phyloP scores from a whole-genome alignment of 1,140 invertebrate genomes.

The Trigoniulus corallinus region DNA sequence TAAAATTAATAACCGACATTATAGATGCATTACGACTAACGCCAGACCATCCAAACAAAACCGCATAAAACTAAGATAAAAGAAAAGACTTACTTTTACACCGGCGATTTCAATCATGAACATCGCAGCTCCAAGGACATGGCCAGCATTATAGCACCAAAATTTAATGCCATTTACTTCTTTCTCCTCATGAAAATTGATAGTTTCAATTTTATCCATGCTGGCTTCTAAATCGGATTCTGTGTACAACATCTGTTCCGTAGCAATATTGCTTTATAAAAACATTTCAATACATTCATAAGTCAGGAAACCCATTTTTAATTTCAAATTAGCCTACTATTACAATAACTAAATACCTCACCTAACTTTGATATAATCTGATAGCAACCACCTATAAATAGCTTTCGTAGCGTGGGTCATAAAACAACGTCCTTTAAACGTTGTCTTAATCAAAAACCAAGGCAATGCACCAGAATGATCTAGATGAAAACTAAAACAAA shows the following conservation, averaged over 20 bases:
- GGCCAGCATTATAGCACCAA: conserved; percentile 98
- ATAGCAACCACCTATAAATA: conserved; percentile 95
- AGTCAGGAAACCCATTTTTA: not conserved
- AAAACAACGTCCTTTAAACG: conserved; percentile 93
- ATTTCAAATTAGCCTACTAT: not conserved
- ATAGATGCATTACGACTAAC: not conserved
- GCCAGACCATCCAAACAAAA: no score
- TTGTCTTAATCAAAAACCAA: conserved; percentile 95
- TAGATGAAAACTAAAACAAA: conserved; percentile 69
- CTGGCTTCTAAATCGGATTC: conserved; percentile 91
- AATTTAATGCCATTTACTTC: conserved; percentile 93
- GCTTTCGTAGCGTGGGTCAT: conserved; percentile 99
- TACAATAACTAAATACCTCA: conserved; percentile 22
- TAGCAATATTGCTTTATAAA: conserved; percentile 75
- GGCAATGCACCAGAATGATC: conserved; percentile 97
- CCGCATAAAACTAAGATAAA: no score
- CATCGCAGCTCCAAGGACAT: conserved; percentile 98
- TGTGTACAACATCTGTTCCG: conserved; percentile 94
- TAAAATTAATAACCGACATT: conserved; percentile 24
- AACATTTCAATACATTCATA: not conserved
- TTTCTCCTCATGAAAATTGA: conserved; percentile 97
- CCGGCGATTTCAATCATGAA: conserved; percentile 99
- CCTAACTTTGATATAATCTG: conserved; percentile 98
- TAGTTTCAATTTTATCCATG: conserved; percentile 97
- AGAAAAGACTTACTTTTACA: conserved; percentile 65